These are phyloP conservation scores for Xenopus laevis DNA, from an alignment of 2,113 vertebrate genomes.

Conservation along the genomic window DNA sequence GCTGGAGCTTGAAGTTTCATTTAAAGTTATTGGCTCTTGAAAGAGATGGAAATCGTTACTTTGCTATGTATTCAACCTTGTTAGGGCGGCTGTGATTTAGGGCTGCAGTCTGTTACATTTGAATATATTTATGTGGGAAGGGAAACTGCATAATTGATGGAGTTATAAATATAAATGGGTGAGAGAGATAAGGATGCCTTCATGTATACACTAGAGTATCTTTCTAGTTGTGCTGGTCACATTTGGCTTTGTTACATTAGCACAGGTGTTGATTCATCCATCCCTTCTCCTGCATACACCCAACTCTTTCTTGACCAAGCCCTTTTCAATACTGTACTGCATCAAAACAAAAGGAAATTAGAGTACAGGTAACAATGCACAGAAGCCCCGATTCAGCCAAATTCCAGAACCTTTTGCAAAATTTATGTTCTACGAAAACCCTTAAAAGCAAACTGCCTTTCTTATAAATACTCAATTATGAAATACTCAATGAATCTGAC, in stretches of 20 bases:
- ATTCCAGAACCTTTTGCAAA: too few relatives aligned
- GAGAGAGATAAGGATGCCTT: constrained; percentile 17
- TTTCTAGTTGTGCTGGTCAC: constrained; percentile 21
- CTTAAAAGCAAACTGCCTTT: too few relatives aligned
- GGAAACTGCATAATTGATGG: constrained; percentile 26
- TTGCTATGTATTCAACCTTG: constrained; percentile 12
- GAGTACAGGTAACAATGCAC: too few relatives aligned
- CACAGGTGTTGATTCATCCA: too few relatives aligned
- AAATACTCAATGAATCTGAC: too few relatives aligned
- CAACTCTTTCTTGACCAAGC: too few relatives aligned
- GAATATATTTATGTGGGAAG: constrained; percentile 30
- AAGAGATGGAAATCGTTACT: constrained; percentile 1
- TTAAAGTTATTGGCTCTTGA: constrained; percentile 1
- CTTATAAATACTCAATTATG: too few relatives aligned
- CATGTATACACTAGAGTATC: constrained; percentile 5
- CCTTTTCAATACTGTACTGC: too few relatives aligned
- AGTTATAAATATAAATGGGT: constrained; percentile 34
- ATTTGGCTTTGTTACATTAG: not conserved
- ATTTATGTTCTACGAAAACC: too few relatives aligned
- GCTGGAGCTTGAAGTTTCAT: constrained; percentile 6
- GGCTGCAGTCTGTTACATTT: constrained; percentile 23
- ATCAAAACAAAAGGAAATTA: too few relatives aligned
- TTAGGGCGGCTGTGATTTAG: constrained; percentile 26
- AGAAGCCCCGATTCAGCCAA: too few relatives aligned
- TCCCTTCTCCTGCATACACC: not conserved